Evolutionary conservation across 2,888 invertebrate species (phyloP), one percentile per base, ranked within the genome.

Genomic region (Enchytraeus crypticus): DNA sequence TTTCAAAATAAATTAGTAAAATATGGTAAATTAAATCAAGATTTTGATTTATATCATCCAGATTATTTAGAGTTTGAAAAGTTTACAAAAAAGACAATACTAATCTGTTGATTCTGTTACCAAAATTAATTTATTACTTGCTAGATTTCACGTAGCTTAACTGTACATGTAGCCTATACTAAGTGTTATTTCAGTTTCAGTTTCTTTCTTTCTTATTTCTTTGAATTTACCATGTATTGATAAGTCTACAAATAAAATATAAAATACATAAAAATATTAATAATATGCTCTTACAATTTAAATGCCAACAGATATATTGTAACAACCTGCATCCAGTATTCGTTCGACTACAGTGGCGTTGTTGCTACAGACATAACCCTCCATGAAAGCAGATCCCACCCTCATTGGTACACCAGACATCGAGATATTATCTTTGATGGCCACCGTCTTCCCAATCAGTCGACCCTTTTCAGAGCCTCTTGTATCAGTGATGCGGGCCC

Each of bases 351-450:
- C 64, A 0, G 75, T 72, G 1, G 76, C 75, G 62, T 76, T 75
- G 56, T 69, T 66, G 26, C 73, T 72, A 0, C 76, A 74, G 4
- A 71, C 66, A 57, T 70, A 74, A 26, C 72, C 73, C 33, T 74
- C 71, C 66, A 67, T 64, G 38, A 60, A 66, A 64, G 67, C 65
- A 59, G 66, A 71, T 66, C 72, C 70, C 72, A 72, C 71, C 66
- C 69, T 71, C 73, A 76, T 71, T 3, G 76, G 76, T 2, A 77
- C 71, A 18, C 76, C 75, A 3, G 76, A 74, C 29, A 76, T 71
- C 43, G 70, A 66, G 0, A 71, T 62, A 57, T 69, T 73, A 66
- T 76, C 76, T 61, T 77, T 77, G 59, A 76, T 66, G 1, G 69
- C 75, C 4, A 77, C 58, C 2, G 64, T 70, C 61, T 73, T 74